These are phyloP conservation scores for Pangasius larnaudii DNA, from an alignment of 2,797 vertebrate species.

Conservation along the genomic window DNA sequence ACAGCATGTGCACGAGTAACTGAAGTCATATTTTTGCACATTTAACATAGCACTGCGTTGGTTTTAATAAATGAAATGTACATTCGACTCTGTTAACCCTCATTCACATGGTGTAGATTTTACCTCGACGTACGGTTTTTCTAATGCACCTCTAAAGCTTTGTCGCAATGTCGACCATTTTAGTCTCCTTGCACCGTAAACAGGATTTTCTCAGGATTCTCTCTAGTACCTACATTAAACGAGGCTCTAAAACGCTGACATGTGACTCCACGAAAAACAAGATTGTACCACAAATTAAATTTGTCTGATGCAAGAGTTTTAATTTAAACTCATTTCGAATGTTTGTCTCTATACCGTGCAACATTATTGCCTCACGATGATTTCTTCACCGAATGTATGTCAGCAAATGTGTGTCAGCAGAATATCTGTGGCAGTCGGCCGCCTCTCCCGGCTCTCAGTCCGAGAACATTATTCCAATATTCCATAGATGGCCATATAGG, in stretches of 20 bases:
- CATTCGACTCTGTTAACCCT: background rate
- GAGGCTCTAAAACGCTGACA: background rate
- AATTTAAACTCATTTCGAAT: background rate
- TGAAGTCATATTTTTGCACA: background rate
- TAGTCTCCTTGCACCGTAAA: slow-evolving; percentile 55
- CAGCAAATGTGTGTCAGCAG: slow-evolving; percentile 56
- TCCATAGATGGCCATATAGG: background rate
- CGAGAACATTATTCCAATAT: background rate
- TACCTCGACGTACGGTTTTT: background rate
- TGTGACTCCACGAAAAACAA: background rate
- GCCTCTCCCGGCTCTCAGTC: slow-evolving; percentile 13
- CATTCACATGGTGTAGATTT: background rate
- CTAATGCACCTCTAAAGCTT: slow-evolving; percentile 41
- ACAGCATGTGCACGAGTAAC: background rate
- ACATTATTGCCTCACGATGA: background rate
- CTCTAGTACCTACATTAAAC: background rate
- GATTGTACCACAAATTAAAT: background rate
- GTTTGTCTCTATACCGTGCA: background rate
- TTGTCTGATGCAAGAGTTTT: background rate
- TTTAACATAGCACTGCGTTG: background rate
- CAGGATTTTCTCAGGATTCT: background rate
- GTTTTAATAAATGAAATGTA: background rate
- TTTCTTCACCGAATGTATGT: slow-evolving; percentile 48
- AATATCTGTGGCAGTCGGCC: slow-evolving; percentile 46
- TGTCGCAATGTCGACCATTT: slow-evolving; percentile 67